Evolutionary conservation across 2,113 vertebrate genomes (phyloP).

Genomic region (Ptychochromis oligacanthus): DNA sequence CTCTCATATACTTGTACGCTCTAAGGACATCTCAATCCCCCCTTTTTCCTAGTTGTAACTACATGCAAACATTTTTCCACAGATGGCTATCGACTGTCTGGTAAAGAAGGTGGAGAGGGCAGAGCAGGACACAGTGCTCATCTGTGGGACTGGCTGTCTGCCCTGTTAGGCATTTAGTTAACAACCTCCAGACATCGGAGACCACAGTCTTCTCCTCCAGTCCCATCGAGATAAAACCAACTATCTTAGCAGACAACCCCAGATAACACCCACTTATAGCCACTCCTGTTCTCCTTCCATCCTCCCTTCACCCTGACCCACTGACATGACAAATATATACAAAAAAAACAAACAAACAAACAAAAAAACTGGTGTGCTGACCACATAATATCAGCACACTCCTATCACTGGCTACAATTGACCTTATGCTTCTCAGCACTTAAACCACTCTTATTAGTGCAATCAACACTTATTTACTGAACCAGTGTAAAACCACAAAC

Average conservation of each 20-base stretch:
- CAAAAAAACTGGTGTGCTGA: background rate
- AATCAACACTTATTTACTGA: slow-evolving; percentile 29
- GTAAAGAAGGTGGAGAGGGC: slow-evolving; percentile 4
- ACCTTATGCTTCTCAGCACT: slow-evolving; percentile 7
- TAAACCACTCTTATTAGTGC: slow-evolving; percentile 26
- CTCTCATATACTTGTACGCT: background rate
- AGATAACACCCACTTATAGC: slow-evolving; percentile 53
- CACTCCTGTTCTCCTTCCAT: slow-evolving; percentile 18
- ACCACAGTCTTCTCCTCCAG: background rate
- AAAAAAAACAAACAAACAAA: background rate
- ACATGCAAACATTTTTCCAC: background rate
- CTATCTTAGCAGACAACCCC: slow-evolving; percentile 39
- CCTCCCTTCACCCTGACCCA: background rate
- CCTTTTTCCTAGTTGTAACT: background rate
- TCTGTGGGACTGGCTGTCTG: slow-evolving; percentile 13
- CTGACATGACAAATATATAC: slow-evolving; percentile 20
- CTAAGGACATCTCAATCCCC: background rate
- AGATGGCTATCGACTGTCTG: background rate
- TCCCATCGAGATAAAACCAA: slow-evolving; percentile 27
- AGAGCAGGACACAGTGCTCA: slow-evolving; percentile 14
- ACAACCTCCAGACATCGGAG: slow-evolving; percentile 33
- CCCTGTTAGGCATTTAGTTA: slow-evolving; percentile 6
- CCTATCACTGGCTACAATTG: background rate
- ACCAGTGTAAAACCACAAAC: slow-evolving; percentile 31
- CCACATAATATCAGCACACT: background rate